Evolutionary conservation across 2,113 vertebrate species (phyloP), one percentile per base, ranked within the genome.

Genomic region (Penelope pileata): DNA sequence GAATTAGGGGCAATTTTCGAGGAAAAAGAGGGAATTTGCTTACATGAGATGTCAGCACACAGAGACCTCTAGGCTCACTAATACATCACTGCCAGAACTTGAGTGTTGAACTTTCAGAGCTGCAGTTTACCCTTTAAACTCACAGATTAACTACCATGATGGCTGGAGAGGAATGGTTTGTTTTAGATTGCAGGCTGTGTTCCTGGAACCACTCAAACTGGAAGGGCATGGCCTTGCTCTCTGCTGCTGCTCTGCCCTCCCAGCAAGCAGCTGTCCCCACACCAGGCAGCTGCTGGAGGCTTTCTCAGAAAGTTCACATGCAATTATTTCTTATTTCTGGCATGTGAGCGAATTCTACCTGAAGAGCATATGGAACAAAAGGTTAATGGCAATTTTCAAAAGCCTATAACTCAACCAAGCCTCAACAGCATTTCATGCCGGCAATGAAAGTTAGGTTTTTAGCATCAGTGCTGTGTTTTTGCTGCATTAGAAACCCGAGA

Each of bases 371-470:
- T 90, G 45, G 59, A 87, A 80, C 58, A 77, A 85, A 95, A 94
- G 72, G 91, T 87, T 96, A 95, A 95, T 63, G 56, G 63, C 64
- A 77, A 63, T 90, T 80, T 96, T 78, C 32, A n/a, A 67, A 95
- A 91, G 32, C 34, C 47, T 73, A 0, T 83, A 90, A 88, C 62
- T 94, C 45, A 91, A 60, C 56, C 12, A 72, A 81, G n/a, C 58
- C 73, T 94, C 27, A 54, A 60, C 40, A 74, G 38, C 38, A 30
- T 90, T 80, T 91, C 34, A 47, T 63, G 51, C n/a, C 59, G 78
- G 42, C 90, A 91, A 64, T 70, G 50, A 64, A 96, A 93, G 60
- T 77, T 51, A 83, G 50, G 42, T 59, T 68, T 91, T 87, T 34
- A 83, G 84, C 26, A 58, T 32, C n/a, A 27, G 13, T 43, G n/a